Conservation (phyloP, 2,113 vertebrate species). For the Pontoporia blainvillei region DNA sequence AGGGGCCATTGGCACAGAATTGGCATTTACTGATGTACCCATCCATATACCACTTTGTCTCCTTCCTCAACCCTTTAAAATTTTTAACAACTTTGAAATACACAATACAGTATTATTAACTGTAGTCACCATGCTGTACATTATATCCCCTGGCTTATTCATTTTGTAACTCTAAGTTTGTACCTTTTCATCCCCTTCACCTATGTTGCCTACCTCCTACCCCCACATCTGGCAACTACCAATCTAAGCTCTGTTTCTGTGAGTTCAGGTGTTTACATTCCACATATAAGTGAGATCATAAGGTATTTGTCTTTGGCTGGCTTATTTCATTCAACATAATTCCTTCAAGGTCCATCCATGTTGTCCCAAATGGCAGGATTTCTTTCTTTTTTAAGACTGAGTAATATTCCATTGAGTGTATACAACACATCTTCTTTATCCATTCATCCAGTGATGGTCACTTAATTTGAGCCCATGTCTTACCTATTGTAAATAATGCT, state of each 20-base stretch:
- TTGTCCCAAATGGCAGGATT: background rate
- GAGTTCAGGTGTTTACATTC: background rate
- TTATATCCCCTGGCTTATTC: background rate
- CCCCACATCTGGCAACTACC: background rate
- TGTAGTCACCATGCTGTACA: background rate
- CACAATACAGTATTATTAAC: background rate
- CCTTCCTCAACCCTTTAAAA: background rate
- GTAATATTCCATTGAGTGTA: background rate
- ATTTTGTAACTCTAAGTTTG: background rate
- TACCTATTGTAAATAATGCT: background rate
- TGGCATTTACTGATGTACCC: background rate
- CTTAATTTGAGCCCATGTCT: background rate
- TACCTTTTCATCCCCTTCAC: background rate
- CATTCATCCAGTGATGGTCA: too few species aligned
- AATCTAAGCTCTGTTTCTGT: background rate
- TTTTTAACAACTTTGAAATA: background rate
- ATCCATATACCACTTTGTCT: background rate
- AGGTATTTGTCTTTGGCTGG: background rate
- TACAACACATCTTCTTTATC: background rate
- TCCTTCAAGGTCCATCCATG: background rate
- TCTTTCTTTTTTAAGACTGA: background rate
- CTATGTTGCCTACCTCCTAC: background rate
- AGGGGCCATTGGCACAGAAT: background rate
- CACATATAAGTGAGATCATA: background rate
- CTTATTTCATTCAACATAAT: background rate